These are phyloP conservation scores for Crambe crambe DNA, from an alignment of 37 sponge, comb jelly and placozoan species.

Conservation along the genomic window DNA sequence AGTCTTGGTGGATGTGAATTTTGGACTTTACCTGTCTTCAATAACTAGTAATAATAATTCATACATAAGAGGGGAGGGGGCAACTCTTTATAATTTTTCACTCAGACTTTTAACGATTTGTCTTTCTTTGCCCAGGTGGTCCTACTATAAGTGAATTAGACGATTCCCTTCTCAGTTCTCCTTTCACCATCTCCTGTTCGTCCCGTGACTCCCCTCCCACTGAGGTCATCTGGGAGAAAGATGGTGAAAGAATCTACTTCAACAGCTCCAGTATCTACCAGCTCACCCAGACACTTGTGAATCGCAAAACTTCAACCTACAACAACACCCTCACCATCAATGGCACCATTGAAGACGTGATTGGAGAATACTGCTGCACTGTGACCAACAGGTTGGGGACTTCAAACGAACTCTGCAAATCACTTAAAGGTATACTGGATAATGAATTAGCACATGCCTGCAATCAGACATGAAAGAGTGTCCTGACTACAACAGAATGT, in stretches of 20 bases:
- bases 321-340: slow-evolving; percentile 7
- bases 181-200: slow-evolving; percentile 2
- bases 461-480: too few species aligned
- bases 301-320: slow-evolving; percentile 3
- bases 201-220: slow-evolving; percentile 16
- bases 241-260: not conserved
- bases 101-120: not conserved
- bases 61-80: not conserved
- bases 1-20: not conserved
- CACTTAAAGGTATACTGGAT: not conserved
- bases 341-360: not conserved
- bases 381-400: slow-evolving; percentile 11
- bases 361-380: slow-evolving; percentile 9
- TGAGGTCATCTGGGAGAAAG: slow-evolving; percentile 2
- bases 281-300: not conserved
- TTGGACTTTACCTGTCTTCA: not conserved
- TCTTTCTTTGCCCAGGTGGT: not conserved
- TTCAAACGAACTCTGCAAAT: not conserved
- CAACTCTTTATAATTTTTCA: not conserved
- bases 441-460: not conserved
- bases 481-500: too few species aligned
- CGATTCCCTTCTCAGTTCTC: not conserved
- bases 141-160: not conserved
- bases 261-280: not conserved
- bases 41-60: not conserved